phyloP scores from a whole-genome alignment of 1,140 invertebrate genomes.

The Drosophila prosaltans region DNA sequence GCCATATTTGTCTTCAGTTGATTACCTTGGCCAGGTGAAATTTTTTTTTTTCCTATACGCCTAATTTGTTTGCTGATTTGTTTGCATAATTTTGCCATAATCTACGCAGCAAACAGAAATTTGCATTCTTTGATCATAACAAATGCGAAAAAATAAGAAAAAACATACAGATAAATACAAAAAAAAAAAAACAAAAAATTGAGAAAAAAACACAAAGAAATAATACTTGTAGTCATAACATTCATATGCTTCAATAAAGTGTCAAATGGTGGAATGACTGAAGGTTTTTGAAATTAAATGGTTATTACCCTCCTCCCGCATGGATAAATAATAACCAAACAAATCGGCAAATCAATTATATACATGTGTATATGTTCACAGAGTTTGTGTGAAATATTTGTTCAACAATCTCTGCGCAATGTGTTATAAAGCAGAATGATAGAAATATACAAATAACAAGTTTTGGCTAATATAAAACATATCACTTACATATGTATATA shows the following conservation, averaged over 20 bases:
- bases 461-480: background rate
- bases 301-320: slow-evolving; percentile 52
- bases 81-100: slow-evolving; percentile 70
- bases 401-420: no score
- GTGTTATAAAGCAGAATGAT: background rate
- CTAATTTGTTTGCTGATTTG: slow-evolving; percentile 55
- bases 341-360: slow-evolving; percentile 27
- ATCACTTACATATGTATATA: no score
- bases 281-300: slow-evolving; percentile 65
- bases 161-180: slow-evolving; percentile 9
- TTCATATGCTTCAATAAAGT: slow-evolving; percentile 54
- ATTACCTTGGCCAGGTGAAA: slow-evolving; percentile 76
- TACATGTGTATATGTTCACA: background rate
- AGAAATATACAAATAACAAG: no score
- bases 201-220: slow-evolving; percentile 18
- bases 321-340: slow-evolving; percentile 28
- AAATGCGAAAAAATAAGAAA: slow-evolving; percentile 26
- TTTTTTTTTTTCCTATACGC: slow-evolving; percentile 67
- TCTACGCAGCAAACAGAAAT: slow-evolving; percentile 44
- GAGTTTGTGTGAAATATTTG: background rate
- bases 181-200: slow-evolving; percentile 37
- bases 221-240: slow-evolving; percentile 6
- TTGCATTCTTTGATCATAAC: slow-evolving; percentile 58
- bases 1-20: slow-evolving; percentile 56
- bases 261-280: slow-evolving; percentile 51